Evolutionary conservation across 2,797 vertebrate genomes (phyloP).

Genomic region (Amblyopsis hoosieri): DNA sequence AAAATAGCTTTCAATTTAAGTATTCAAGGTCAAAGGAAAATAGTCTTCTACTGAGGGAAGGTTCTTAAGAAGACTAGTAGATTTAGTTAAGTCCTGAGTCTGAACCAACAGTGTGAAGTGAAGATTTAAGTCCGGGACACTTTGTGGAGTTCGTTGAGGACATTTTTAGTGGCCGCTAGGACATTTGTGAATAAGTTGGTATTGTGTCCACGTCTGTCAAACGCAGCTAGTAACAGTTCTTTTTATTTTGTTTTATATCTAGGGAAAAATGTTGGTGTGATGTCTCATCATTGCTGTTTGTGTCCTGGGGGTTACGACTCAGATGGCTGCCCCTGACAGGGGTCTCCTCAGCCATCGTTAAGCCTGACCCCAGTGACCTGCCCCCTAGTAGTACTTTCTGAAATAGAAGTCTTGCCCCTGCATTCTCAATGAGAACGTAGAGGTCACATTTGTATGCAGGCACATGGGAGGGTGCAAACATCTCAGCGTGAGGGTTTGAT

Average conservation of each 20-base stretch:
- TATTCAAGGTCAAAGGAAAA: slow-evolving; percentile 22
- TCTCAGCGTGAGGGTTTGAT: no score
- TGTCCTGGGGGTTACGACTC: slow-evolving; percentile 53
- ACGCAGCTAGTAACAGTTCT: no score
- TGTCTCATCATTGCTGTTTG: slow-evolving; percentile 47
- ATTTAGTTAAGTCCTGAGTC: slow-evolving; percentile 32
- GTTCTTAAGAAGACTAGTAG: slow-evolving; percentile 15
- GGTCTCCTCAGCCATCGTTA: slow-evolving; percentile 46
- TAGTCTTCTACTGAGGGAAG: slow-evolving; percentile 24
- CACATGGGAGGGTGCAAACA: no score
- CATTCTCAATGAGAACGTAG: no score
- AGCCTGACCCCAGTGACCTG: slow-evolving; percentile 51
- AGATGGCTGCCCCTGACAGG: slow-evolving; percentile 44
- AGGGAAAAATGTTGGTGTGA: slow-evolving; percentile 47
- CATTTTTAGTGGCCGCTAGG: no score
- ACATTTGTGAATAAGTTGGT: no score
- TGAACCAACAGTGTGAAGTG: slow-evolving; percentile 24
- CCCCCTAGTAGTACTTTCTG: slow-evolving; percentile 41
- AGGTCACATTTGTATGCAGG: no score
- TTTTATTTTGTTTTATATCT: slow-evolving; percentile 22
- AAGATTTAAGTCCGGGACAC: slow-evolving; percentile 16
- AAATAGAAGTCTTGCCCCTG: slow-evolving; percentile 32
- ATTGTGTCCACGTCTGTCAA: no score
- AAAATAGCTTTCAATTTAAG: slow-evolving; percentile 24
- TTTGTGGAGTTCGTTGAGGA: no score